These are phyloP conservation scores for Leucopternis melanops DNA, from an alignment of 2,113 vertebrate species.

Conservation along the genomic window DNA sequence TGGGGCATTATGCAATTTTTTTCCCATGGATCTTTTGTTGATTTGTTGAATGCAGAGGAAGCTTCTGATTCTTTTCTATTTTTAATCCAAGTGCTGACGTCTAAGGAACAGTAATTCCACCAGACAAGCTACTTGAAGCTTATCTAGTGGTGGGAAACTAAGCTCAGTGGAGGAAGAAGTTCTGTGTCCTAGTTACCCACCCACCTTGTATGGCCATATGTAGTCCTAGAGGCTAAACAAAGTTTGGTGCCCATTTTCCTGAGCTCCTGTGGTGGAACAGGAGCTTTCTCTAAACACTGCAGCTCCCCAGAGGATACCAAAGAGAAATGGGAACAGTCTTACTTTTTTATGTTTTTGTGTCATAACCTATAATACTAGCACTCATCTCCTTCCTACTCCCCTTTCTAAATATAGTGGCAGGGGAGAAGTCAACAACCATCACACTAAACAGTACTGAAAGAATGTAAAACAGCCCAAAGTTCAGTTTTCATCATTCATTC, in stretches of 20 bases:
- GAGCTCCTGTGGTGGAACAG: background rate
- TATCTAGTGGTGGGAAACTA: constrained; percentile 38
- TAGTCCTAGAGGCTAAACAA: background rate
- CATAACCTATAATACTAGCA: background rate
- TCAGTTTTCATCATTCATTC: constrained; percentile 5
- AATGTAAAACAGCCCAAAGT: constrained; percentile 16
- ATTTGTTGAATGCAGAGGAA: constrained; percentile 26
- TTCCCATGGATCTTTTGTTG: constrained; percentile 38
- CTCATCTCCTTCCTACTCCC: constrained; percentile 10
- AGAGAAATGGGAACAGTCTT: constrained; percentile 5
- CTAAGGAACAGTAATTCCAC: background rate
- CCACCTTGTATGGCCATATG: background rate
- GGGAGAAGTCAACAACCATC: constrained; percentile 15
- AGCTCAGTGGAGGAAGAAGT: background rate
- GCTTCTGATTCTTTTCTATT: constrained; percentile 26
- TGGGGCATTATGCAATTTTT: background rate
- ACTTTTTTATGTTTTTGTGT: constrained; percentile 30
- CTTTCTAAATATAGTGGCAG: background rate
- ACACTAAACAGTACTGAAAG: background rate
- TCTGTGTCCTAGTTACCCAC: constrained; percentile 2
- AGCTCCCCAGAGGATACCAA: background rate
- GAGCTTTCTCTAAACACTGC: constrained; percentile 1
- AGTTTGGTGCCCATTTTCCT: background rate
- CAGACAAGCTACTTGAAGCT: background rate
- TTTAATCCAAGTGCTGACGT: background rate